Evolutionary conservation across 2,113 vertebrate species (phyloP), one percentile per base, ranked within the genome.

Genomic region (Daubentonia madagascariensis): DNA sequence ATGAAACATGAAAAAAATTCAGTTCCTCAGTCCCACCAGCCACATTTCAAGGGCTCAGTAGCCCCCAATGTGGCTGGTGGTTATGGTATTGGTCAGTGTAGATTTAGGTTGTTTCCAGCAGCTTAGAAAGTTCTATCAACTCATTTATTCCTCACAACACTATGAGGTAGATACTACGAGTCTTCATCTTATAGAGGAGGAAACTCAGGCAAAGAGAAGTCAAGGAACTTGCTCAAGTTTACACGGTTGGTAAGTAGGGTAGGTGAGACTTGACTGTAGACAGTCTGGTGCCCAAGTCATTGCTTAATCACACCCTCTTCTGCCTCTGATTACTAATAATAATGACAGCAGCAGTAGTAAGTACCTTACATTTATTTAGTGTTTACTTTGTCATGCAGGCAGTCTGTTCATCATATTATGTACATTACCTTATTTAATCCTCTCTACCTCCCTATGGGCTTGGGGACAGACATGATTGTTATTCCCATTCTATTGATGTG

Each of bases 1-100:
- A 11, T 70, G 11, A 84, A 90, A 96, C 67, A 7, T 28, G 32
- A 89, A 57, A 72, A 90, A 93, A 94, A 68, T 32, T 48, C 40
- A 48, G 28, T 28, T 81, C 37, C 61, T 88, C 5, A 9, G 17
- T 76, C 52, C 20, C 50, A 76, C 1, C 14, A 3, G 30, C 22
- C 6, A 22, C 13, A 28, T 65, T 59, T 91, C n/a, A 35, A 37
- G 52, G 75, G 5, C 13, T 45, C 37, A 83, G 4, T 30, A 78
- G 9, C 20, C 11, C 52, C 52, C 23, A 14, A 14, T 8, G 18
- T 10, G 50, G 11, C 59, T 85, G 8, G 40, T 6, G 54, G 23
- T 8, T 43, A 13, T 40, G 0, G 0, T 3, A 22, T 1, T 35
- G 85, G n/a, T 40, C 1, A 20, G 8, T 9, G 5, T 17, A 22